phyloP scores from a whole-genome alignment of 30 jellyfish, hydroid and myxozoan species.

The Morbakka virulenta region DNA sequence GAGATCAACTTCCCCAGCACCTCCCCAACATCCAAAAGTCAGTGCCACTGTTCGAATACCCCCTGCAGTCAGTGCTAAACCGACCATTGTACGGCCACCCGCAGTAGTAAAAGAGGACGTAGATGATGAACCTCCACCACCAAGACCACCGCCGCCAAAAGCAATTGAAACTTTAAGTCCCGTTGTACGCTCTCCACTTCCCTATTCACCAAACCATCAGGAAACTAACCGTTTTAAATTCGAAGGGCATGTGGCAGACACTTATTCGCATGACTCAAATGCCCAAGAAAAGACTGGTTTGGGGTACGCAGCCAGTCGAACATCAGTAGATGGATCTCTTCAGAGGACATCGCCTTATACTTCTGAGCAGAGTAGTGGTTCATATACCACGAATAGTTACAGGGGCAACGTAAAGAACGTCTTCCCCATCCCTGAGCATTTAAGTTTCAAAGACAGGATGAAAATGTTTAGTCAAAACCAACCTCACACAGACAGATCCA shows the following conservation, averaged over 20 bases:
- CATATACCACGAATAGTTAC: constrained; percentile 27
- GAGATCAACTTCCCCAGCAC: constrained; percentile 31
- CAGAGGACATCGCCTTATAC: background rate
- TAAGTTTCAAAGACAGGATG: constrained; percentile 76
- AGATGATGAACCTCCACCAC: constrained; percentile 96
- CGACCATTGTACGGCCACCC: background rate
- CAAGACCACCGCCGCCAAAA: constrained; percentile 99
- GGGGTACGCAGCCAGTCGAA: too few relatives aligned
- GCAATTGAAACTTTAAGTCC: constrained; percentile 8
- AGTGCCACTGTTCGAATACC: background rate
- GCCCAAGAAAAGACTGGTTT: background rate
- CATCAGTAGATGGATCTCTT: too few relatives aligned
- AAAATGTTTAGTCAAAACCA: constrained; percentile 66
- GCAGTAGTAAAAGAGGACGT: background rate
- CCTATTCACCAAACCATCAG: background rate
- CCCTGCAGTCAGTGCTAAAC: background rate
- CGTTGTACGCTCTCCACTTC: constrained; percentile 17
- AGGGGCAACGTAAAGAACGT: background rate
- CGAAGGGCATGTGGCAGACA: background rate
- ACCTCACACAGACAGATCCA: constrained; percentile 15
- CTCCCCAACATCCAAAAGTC: constrained; percentile 38
- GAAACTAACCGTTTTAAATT: background rate
- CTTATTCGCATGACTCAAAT: background rate
- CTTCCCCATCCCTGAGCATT: constrained; percentile 62
- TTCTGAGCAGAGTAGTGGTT: constrained; percentile 37